Evolutionary conservation across 2,888 invertebrate species (phyloP).

Genomic region (Cryptosula pallasiana): DNA sequence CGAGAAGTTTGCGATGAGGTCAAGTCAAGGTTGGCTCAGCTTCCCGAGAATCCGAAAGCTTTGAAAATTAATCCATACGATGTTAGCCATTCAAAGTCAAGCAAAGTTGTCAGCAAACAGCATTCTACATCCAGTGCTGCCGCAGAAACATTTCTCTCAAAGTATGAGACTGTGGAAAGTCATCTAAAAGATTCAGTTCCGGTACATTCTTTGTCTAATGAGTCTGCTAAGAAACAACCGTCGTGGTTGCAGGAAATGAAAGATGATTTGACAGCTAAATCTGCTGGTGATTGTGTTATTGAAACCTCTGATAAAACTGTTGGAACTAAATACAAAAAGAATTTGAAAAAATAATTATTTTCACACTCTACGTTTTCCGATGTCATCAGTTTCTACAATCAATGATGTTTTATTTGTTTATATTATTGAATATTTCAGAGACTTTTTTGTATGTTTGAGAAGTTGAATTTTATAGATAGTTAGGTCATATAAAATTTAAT

Average conservation of each 20-base stretch:
- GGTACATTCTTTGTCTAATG: not conserved
- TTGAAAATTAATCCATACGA: not conserved
- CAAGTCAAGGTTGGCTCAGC: not conserved
- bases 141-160: not conserved
- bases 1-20: not conserved
- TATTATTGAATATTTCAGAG: too few species aligned
- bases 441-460: too few species aligned
- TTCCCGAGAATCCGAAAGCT: not conserved
- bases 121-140: not conserved
- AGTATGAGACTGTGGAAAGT: not conserved
- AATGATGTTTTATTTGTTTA: too few species aligned
- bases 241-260: not conserved
- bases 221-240: not conserved
- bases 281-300: too few species aligned
- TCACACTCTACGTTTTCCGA: too few species aligned
- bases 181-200: not conserved
- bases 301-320: too few species aligned
- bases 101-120: not conserved
- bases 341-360: too few species aligned
- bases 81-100: not conserved
- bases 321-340: too few species aligned
- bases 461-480: too few species aligned
- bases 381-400: too few species aligned
- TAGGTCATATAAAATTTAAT: too few species aligned
- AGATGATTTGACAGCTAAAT: not conserved